Conservation (phyloP, 2,888 invertebrate genomes). For the Aspidiotus rigidus region DNA sequence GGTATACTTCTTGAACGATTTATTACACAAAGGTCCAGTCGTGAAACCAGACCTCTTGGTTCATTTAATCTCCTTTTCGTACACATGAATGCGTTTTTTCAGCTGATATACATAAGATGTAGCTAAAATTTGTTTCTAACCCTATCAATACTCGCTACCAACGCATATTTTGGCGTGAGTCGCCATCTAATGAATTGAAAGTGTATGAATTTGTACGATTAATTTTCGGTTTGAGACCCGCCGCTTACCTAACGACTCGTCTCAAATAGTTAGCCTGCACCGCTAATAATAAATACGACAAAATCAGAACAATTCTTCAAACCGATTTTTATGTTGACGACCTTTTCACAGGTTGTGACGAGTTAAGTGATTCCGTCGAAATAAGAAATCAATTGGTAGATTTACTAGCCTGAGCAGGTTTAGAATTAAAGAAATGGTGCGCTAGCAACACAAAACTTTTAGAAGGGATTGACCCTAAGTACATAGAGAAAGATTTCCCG, state of each 20-base stretch:
- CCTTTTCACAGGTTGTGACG: no score
- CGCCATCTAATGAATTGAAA: no score
- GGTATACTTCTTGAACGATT: constrained; percentile 7
- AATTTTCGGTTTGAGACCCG: not conserved
- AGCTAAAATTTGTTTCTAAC: no score
- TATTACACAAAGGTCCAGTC: constrained; percentile 2
- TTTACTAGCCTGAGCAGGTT: not conserved
- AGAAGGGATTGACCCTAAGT: not conserved
- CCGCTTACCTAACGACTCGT: not conserved
- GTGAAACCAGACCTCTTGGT: not conserved
- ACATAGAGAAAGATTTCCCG: not conserved
- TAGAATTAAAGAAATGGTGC: constrained; percentile 10
- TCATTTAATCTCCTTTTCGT: not conserved
- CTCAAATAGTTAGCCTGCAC: no score
- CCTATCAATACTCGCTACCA: no score
- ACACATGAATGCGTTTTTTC: no score
- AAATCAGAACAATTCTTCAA: no score
- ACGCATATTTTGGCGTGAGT: no score
- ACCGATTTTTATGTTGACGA: no score
- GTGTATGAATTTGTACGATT: not conserved
- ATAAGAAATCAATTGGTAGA: constrained; percentile 34
- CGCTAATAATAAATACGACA: no score
- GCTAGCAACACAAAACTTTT: not conserved
- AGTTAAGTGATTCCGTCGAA: no score
- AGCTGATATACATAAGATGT: no score